A percentile compares a stretch with the other conserved stretches of the same genome.
These are phyloP conservation scores for Corbicula japonica DNA, from an alignment of 2,888 invertebrate species.

Conservation along the genomic window DNA sequence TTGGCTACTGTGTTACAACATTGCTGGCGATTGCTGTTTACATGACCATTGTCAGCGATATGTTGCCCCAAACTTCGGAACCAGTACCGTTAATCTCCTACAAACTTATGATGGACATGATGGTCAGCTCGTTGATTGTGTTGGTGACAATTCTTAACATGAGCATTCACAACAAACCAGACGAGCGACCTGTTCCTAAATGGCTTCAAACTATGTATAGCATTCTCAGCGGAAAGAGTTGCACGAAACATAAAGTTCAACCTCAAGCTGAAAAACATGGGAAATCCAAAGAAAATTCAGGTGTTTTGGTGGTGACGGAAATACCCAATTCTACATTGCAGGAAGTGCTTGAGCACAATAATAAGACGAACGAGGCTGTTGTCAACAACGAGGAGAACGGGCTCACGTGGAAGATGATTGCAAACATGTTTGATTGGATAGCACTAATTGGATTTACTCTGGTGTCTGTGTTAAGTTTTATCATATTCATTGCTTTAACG, in stretches of 20 bases:
- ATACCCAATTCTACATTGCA: no score
- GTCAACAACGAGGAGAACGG: background rate
- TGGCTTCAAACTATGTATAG: conserved; percentile 6
- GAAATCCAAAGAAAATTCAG: conserved; percentile 6
- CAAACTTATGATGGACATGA: conserved; percentile 64
- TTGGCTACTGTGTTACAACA: conserved; percentile 65
- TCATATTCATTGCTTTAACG: background rate
- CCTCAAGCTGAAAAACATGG: background rate
- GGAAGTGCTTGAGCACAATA: background rate
- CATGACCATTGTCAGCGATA: conserved; percentile 67
- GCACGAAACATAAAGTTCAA: background rate
- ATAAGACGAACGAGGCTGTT: background rate
- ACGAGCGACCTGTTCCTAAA: conserved; percentile 28
- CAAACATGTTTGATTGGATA: conserved; percentile 21
- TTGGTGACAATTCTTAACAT: conserved; percentile 64
- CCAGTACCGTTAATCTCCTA: conserved; percentile 64
- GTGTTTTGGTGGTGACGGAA: background rate
- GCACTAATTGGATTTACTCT: conserved; percentile 8
- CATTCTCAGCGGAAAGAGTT: background rate
- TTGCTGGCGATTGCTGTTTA: conserved; percentile 68
- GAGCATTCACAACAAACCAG: conserved; percentile 57
- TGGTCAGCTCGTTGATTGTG: conserved; percentile 62
- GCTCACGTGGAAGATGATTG: conserved; percentile 23
- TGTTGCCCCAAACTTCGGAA: conserved; percentile 61
- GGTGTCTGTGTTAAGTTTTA: conserved; percentile 6